These are phyloP conservation scores for Mya arenaria DNA, from an alignment of 1,140 invertebrate genomes.

Conservation along the genomic window DNA sequence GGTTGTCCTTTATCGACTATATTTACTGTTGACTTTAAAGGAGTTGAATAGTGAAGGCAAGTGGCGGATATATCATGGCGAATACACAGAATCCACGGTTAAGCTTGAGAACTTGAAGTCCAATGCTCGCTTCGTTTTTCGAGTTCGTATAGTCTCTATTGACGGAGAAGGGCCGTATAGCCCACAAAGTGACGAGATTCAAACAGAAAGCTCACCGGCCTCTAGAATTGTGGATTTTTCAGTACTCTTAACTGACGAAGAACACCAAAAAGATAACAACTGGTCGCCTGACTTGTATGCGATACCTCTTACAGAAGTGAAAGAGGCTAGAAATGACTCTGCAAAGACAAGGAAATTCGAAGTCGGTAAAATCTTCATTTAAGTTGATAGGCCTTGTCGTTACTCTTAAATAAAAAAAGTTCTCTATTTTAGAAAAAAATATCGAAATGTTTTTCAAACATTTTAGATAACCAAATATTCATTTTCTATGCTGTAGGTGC, in stretches of 20 bases:
- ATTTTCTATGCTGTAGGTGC: too few species aligned
- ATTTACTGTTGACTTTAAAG: too few species aligned
- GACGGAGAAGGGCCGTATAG: constrained; percentile 40
- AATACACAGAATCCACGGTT: background rate
- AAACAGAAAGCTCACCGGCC: constrained; percentile 15
- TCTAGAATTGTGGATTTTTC: constrained; percentile 6
- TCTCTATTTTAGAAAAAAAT: too few species aligned
- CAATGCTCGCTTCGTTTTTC: constrained; percentile 22
- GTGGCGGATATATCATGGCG: background rate
- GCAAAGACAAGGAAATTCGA: constrained; percentile 38
- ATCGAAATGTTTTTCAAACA: too few species aligned
- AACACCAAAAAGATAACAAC: background rate
- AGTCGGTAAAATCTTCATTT: constrained; percentile 35
- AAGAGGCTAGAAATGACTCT: constrained; percentile 16
- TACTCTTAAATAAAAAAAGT: too few species aligned
- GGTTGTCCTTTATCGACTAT: too few species aligned
- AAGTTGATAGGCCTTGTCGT: too few species aligned
- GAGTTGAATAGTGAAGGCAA: background rate
- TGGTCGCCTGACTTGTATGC: background rate
- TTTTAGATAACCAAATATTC: too few species aligned
- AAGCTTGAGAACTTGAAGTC: background rate
- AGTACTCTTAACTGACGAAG: too few species aligned
- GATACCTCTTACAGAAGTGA: background rate
- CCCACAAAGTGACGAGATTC: background rate
- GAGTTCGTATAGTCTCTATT: background rate